phyloP scores from a whole-genome alignment of 2,888 invertebrate species.

The Boloria selene region DNA sequence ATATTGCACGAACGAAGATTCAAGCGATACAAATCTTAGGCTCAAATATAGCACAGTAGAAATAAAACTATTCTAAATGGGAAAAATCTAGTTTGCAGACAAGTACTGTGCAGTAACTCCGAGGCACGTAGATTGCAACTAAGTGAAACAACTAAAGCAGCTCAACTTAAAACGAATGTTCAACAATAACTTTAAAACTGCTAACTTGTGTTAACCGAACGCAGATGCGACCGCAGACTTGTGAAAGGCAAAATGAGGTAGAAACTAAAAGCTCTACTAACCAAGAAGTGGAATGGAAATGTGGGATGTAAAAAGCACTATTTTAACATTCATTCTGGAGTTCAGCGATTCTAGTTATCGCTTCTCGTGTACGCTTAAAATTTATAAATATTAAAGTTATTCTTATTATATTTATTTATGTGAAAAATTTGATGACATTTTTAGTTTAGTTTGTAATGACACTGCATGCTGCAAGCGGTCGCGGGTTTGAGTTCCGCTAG shows the following conservation, averaged over 20 bases:
- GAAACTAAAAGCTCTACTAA: conserved; percentile 1
- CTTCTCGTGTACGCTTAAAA: not conserved
- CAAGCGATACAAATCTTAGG: too few relatives aligned
- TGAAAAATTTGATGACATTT: too few relatives aligned
- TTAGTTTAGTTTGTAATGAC: too few relatives aligned
- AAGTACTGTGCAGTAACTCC: not conserved
- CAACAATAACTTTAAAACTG: conserved; percentile 21
- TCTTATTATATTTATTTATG: not conserved
- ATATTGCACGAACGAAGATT: too few relatives aligned
- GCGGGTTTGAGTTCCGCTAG: too few relatives aligned
- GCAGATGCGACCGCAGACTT: conserved; percentile 25
- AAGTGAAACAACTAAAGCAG: conserved; percentile 19
- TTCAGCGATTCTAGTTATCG: not conserved
- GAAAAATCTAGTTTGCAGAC: not conserved
- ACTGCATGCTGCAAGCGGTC: too few relatives aligned
- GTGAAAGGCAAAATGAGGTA: conserved; percentile 1
- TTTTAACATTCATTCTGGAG: not conserved
- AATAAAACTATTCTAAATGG: not conserved
- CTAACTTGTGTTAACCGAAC: conserved; percentile 25
- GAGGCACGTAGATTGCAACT: conserved; percentile 23
- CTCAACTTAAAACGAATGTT: conserved; percentile 20
- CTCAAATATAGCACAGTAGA: too few relatives aligned
- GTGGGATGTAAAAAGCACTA: not conserved
- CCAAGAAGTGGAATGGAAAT: not conserved
- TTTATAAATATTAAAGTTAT: not conserved